Percentiles rank a stretch among this genome's conserved stretches.
These are phyloP conservation scores for Chromis chromis DNA, from an alignment of 2,797 vertebrate species.

Conservation along the genomic window DNA sequence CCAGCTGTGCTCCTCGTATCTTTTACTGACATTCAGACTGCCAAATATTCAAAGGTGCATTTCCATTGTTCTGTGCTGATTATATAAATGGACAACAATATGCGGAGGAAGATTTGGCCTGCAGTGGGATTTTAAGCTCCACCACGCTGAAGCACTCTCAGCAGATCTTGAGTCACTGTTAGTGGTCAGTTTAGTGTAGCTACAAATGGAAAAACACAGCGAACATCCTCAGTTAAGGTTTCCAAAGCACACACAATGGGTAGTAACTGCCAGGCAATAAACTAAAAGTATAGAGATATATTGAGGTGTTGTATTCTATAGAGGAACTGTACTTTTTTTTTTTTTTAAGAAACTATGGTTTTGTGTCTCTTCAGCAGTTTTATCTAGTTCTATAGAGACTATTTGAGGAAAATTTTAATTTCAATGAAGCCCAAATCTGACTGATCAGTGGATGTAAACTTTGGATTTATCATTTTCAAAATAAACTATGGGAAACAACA, in stretches of 20 bases:
- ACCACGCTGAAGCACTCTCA: constrained; percentile 19
- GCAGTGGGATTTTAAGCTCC: constrained; percentile 11
- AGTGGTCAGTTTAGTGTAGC: constrained; percentile 17
- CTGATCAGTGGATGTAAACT: too few relatives aligned
- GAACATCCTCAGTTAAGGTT: background rate
- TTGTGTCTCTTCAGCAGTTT: background rate
- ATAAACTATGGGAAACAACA: too few relatives aligned
- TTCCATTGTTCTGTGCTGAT: constrained; percentile 10
- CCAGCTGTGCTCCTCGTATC: constrained; percentile 11
- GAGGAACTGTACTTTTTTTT: background rate
- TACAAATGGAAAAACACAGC: background rate
- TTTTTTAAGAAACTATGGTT: background rate
- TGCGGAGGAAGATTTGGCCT: background rate
- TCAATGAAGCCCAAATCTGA: too few relatives aligned
- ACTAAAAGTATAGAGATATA: background rate
- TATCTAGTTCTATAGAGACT: background rate
- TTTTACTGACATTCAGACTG: background rate
- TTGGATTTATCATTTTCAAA: too few relatives aligned
- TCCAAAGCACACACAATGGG: background rate
- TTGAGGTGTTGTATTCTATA: background rate
- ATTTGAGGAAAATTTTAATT: background rate
- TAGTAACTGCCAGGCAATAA: background rate
- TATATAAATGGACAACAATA: constrained; percentile 18
- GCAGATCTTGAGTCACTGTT: constrained; percentile 19
- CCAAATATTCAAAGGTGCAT: background rate